Percentiles rank a stretch among this genome's conserved stretches.
phyloP scores from a whole-genome alignment of 2,113 vertebrate genomes.

The Bubo bubo region DNA sequence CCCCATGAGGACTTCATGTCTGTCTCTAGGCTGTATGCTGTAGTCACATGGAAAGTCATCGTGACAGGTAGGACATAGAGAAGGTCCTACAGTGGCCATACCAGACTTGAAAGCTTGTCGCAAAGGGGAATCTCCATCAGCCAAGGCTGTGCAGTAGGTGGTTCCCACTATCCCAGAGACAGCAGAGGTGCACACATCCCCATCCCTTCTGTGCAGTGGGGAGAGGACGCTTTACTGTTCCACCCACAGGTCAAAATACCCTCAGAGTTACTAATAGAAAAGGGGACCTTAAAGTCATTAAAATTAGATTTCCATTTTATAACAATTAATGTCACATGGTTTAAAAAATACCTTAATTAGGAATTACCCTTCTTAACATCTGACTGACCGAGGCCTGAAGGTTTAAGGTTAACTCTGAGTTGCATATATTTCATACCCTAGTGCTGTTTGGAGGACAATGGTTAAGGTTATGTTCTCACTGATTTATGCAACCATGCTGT shows the following conservation, averaged over 20 bases:
- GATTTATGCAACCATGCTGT: background rate
- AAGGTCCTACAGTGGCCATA: background rate
- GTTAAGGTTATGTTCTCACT: background rate
- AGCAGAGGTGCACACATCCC: background rate
- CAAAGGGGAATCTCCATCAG: background rate
- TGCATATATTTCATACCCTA: background rate
- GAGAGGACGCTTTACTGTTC: background rate
- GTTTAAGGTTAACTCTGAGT: background rate
- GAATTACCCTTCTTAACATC: background rate
- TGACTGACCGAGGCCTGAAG: background rate
- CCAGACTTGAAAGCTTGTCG: background rate
- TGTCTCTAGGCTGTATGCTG: background rate
- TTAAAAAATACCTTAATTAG: background rate
- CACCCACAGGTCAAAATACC: background rate
- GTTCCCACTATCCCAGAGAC: rapidly evolving
- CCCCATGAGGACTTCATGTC: rapidly evolving
- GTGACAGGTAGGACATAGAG: background rate
- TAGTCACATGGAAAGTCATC: background rate
- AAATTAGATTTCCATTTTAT: background rate
- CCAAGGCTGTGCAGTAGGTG: background rate
- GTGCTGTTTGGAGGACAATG: background rate
- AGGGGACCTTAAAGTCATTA: background rate
- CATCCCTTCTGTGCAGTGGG: rapidly evolving
- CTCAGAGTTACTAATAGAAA: background rate
- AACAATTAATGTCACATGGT: background rate